A percentile compares a stretch with the other conserved stretches of the same genome.
These are phyloP conservation scores for Alosa alosa DNA, from an alignment of 2,113 vertebrate genomes.

Conservation along the genomic window DNA sequence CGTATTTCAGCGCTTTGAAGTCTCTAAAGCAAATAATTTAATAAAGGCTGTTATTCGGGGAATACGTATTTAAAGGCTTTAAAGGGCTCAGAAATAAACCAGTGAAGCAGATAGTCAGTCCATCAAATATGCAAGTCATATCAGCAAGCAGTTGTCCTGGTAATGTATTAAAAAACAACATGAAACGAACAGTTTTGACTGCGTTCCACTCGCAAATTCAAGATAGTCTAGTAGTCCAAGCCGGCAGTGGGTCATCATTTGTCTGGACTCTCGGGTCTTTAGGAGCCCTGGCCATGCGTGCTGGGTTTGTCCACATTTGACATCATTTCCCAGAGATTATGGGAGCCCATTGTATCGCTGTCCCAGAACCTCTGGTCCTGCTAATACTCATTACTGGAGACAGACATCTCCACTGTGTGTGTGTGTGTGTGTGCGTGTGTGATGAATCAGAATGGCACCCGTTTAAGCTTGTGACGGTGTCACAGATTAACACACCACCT, in stretches of 20 bases:
- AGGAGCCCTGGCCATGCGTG: neutral
- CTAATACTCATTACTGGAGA: neutral
- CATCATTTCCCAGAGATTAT: neutral
- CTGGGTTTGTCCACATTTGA: neutral
- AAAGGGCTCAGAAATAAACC: neutral
- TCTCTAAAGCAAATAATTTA: neutral
- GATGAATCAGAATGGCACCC: neutral
- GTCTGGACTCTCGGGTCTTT: neutral
- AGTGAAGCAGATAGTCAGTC: neutral
- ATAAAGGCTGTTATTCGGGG: neutral
- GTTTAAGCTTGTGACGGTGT: neutral
- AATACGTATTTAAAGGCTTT: neutral
- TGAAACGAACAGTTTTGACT: neutral
- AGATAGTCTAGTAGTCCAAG: neutral
- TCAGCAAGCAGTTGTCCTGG: neutral
- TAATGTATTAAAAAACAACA: neutral
- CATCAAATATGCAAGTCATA: constrained; percentile 9
- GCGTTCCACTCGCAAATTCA: neutral
- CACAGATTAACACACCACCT: neutral
- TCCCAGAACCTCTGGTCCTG: neutral
- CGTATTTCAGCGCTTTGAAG: neutral
- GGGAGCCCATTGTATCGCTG: constrained; percentile 1
- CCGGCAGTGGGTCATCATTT: neutral
- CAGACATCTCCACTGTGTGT: neutral
- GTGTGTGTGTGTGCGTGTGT: neutral